phyloP scores from a whole-genome alignment of 2,797 vertebrate genomes.

The Gymnodraco acuticeps region DNA sequence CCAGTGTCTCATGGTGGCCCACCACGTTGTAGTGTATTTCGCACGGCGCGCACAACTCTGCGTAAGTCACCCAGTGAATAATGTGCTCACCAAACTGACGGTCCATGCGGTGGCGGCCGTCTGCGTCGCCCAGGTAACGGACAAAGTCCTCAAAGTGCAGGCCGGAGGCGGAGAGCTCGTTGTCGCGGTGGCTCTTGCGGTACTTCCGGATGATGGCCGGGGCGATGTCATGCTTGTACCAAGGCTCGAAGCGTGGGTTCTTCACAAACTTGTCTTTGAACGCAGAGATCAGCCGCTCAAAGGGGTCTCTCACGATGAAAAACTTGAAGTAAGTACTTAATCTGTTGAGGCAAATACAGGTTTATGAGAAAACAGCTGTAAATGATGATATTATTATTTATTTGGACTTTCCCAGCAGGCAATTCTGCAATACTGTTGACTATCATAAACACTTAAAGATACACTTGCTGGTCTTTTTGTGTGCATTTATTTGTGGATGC shows the following conservation, averaged over 20 bases:
- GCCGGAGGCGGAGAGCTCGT: constrained; percentile 80
- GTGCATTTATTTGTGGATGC: no score
- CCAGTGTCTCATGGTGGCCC: constrained; percentile 96
- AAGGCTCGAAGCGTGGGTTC: constrained; percentile 97
- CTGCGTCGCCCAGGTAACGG: constrained; percentile 93
- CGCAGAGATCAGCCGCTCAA: constrained; percentile 96
- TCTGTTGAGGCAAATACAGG: constrained; percentile 72
- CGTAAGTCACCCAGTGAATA: constrained; percentile 96
- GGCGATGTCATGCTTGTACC: constrained; percentile 97
- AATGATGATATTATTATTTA: background rate
- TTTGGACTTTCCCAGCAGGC: background rate
- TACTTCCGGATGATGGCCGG: constrained; percentile 96
- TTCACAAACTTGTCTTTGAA: constrained; percentile 99
- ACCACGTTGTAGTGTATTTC: constrained; percentile 92
- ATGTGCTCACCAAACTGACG: constrained; percentile 94
- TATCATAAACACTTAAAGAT: background rate
- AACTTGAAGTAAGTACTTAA: constrained; percentile 97
- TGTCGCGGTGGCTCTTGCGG: constrained; percentile 87
- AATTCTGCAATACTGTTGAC: background rate
- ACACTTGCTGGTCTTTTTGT: no score
- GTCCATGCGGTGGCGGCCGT: constrained; percentile 90
- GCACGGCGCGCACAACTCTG: constrained; percentile 95
- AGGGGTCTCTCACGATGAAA: constrained; percentile 97
- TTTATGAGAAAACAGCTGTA: background rate
- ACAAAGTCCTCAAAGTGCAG: constrained; percentile 97